These are phyloP conservation scores for Tyto alba DNA, from an alignment of 2,113 vertebrate species.

Conservation along the genomic window DNA sequence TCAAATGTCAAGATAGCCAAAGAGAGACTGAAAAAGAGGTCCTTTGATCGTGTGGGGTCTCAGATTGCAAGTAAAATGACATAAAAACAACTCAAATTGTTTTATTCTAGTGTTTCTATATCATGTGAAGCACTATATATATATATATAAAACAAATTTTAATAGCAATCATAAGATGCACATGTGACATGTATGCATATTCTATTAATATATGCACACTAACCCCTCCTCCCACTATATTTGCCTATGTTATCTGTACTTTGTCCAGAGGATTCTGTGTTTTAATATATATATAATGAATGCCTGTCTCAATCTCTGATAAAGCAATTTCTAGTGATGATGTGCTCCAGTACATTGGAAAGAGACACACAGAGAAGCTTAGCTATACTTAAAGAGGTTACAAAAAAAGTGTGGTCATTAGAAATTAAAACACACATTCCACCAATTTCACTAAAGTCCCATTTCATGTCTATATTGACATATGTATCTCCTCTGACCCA, in stretches of 20 bases:
- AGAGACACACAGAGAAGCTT: neutral
- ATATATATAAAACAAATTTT: neutral
- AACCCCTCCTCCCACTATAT: rapidly evolving
- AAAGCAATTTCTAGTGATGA: neutral
- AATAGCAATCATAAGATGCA: neutral
- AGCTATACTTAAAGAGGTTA: neutral
- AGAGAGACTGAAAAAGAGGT: neutral
- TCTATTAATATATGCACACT: neutral
- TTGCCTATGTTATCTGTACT: neutral
- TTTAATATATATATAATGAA: neutral
- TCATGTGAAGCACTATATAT: neutral
- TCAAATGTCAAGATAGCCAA: neutral
- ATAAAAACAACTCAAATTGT: neutral
- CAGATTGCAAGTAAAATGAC: neutral
- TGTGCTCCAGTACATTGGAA: neutral
- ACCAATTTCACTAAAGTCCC: neutral
- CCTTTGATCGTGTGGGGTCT: neutral
- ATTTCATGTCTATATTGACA: neutral
- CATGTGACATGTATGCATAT: neutral
- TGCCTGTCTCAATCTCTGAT: neutral
- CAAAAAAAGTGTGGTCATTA: neutral
- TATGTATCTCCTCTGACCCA: neutral
- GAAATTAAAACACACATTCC: neutral
- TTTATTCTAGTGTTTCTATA: neutral
- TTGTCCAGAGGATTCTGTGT: neutral